Base-by-base conservation (phyloP, 2,888 invertebrate species). In the Lochmaea capreae region DNA sequence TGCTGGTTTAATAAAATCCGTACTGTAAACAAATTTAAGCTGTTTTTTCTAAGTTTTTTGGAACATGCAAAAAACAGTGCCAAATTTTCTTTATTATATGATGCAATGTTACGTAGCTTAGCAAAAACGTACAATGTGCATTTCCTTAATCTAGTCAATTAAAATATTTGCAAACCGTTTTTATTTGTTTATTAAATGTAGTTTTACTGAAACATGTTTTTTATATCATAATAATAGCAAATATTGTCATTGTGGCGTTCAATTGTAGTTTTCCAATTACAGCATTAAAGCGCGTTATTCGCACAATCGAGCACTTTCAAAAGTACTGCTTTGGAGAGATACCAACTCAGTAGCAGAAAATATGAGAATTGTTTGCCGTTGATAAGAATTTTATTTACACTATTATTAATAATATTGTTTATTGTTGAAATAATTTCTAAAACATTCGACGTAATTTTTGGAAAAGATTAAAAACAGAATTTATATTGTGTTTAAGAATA, bases 121-220 rank as follows among this genome's bases (percentile, higher is more conserved):
- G 65, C 61, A 61, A 49, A 43, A 67, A 18, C 70, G 61, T 65
- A 66, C 9, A 54, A 66, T 72, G 62, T 65, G 63, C 71, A 73
- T 73, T 71, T 73, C 59, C 65, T 73, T 68, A 62, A 69, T 75
- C 76, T 77, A 77, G 77, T 77, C 77, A 77, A 77, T 76, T 77
- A 73, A 54, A 43, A 43, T 33, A 0, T 67, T 33, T 61, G 62
- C 18, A 43, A 22, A 59, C 22, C 62, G 33, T 26, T 10, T 22
- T 58, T 33, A 52, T 65, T 49, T 42, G 18, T 67, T 18, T 46
- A 11, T 18, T 18, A 43, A 18, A 14, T 62, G 61, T 63, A 18
- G 26, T 71, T 65, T 65, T 71, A 59, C 43, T 22, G 16, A 61
- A 68, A 68, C 43, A 58, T 42, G 10, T 18, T n/a, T 11, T n/a